Base-by-base conservation (phyloP, 2,888 invertebrate genomes). In the Amaurobius ferox region DNA sequence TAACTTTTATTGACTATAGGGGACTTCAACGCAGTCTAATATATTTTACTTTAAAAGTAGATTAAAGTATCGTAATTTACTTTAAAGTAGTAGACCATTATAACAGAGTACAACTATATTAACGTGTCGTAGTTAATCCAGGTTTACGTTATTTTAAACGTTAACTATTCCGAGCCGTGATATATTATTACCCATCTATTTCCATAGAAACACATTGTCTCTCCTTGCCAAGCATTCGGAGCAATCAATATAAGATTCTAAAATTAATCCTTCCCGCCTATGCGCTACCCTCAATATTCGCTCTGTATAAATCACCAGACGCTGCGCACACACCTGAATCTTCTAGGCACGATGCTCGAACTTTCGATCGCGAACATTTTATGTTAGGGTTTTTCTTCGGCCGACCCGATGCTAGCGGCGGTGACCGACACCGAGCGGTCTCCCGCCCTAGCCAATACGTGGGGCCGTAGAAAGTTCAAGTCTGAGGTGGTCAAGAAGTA, bases 341-440 rank as follows among this genome's bases (percentile, higher is more conserved):
- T 1, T 23, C 23, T n/a, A 19, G 23, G 44, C 2, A 16, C 2
- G 3, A 55, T 5, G 3, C 55, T 55, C 55, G 23, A 3, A 23
- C 55, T 19, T 55, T 55, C 55, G 55, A 55, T 55, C 55, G 55
- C 5, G 16, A 19, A 2, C 55, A 23, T 23, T 55, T 55, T 3
- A 23, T 23, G 55, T 23, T 19, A 7, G 44, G 16, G 5, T 6
- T 16, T 55, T 55, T 1, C 44, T 44, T 11, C n/a, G 9, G 5
- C 23, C 55, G 55, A 23, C 55, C 55, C 55, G 55, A 55, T 55
- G 55, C 55, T 55, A 55, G 55, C 55, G 55, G 55, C 55, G 55
- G 55, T 55, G 55, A 23, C 55, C 55, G 23, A 55, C 23, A 23
- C 55, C 1, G 23, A 55, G 16, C 19, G 55, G 55, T 55, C 55